These are phyloP conservation scores for Anthopleura sola DNA, from an alignment of 64 coral and sea anemone species.

Conservation along the genomic window DNA sequence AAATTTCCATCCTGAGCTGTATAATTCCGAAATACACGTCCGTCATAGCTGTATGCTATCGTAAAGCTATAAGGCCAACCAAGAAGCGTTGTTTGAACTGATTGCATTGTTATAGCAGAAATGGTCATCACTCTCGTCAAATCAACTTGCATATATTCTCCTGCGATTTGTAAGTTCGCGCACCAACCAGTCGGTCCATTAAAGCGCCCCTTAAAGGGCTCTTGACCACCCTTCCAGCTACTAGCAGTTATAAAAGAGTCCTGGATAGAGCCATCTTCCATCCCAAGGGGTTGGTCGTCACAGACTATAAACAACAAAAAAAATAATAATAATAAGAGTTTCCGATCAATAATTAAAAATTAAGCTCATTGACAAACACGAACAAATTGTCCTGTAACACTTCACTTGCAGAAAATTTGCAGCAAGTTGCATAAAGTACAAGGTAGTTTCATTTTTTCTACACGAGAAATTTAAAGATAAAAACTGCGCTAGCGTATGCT, in stretches of 20 bases:
- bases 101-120: constrained; percentile 36
- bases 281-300: constrained; percentile 39
- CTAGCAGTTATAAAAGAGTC: constrained; percentile 44
- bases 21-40: not conserved
- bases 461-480: too few species aligned
- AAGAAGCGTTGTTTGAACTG: not conserved
- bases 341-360: too few species aligned
- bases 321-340: not conserved
- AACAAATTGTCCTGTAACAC: too few species aligned
- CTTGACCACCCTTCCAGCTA: constrained; percentile 31
- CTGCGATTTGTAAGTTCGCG: constrained; percentile 1
- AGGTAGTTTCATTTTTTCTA: too few species aligned
- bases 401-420: too few species aligned
- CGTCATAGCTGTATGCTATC: constrained; percentile 42
- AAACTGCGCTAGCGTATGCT: too few species aligned
- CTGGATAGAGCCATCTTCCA: constrained; percentile 42
- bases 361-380: too few species aligned
- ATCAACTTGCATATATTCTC: constrained; percentile 59
- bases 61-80: constrained; percentile 51
- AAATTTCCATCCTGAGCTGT: not conserved
- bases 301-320: constrained; percentile 13
- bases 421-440: too few species aligned
- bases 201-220: constrained; percentile 40
- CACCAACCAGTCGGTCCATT: constrained; percentile 50
- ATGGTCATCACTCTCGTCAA: constrained; percentile 39